Conservation (phyloP, 2,113 vertebrate genomes). For the Heliornis fulica region DNA sequence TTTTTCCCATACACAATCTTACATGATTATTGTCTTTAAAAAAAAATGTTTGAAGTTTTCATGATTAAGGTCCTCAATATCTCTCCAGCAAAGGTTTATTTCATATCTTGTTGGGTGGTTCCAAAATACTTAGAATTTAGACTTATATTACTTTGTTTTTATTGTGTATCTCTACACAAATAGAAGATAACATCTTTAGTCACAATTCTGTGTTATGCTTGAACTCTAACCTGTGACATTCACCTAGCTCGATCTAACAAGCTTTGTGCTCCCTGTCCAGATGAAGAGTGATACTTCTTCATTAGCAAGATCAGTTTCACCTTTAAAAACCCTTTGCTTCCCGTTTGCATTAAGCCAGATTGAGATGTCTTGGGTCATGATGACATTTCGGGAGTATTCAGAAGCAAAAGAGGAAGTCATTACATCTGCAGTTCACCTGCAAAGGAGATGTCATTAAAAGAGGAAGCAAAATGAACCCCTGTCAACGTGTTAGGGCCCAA, state of each 20-base stretch:
- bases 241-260: constrained; percentile 74
- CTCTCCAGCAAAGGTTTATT: constrained; percentile 2
- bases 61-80: neutral
- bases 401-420: constrained; percentile 76
- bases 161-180: constrained; percentile 40
- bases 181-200: constrained; percentile 73
- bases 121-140: constrained; percentile 9
- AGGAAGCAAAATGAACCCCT: constrained; percentile 89
- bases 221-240: constrained; percentile 76
- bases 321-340: constrained; percentile 75
- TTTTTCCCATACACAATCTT: neutral
- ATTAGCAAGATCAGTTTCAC: constrained; percentile 79
- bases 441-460: constrained; percentile 84
- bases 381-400: constrained; percentile 76
- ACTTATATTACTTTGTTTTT: constrained; percentile 24
- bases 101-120: neutral
- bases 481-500: constrained; percentile 88
- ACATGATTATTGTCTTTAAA: neutral
- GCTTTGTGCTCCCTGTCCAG: constrained; percentile 65
- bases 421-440: constrained; percentile 82
- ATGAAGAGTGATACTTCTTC: constrained; percentile 73
- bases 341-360: constrained; percentile 73
- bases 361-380: constrained; percentile 75
- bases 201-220: constrained; percentile 53
- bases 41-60: neutral